Evolutionary conservation across 92 coral and sea anemone genomes (phyloP).

Genomic region (Hydrozoanthus gracilis): DNA sequence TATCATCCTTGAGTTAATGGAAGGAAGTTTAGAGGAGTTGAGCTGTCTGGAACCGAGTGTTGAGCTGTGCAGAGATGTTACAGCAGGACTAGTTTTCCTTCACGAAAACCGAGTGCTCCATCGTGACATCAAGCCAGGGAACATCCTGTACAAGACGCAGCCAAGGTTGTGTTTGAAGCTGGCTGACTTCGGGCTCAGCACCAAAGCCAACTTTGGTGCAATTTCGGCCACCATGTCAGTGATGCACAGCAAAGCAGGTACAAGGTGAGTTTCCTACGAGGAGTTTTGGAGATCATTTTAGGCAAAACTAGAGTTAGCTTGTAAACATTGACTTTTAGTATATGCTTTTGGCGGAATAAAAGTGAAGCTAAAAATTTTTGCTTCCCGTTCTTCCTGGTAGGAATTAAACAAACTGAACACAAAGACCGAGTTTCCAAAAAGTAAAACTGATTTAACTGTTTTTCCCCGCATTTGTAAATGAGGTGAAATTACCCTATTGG

Average conservation of each 20-base stretch:
- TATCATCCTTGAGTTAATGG: constrained; percentile 52
- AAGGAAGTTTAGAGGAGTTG: constrained; percentile 48
- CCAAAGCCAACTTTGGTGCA: neutral
- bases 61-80: constrained; percentile 48
- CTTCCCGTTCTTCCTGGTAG: no score
- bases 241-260: constrained; percentile 49
- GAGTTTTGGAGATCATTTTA: no score
- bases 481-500: no score
- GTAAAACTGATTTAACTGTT: no score
- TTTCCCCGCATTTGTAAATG: no score
- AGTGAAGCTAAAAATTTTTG: no score
- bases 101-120: constrained; percentile 52
- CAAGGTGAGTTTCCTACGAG: constrained; percentile 3
- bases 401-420: no score
- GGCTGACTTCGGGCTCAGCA: constrained; percentile 61
- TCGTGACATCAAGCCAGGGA: constrained; percentile 64
- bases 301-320: no score
- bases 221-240: neutral
- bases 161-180: constrained; percentile 17
- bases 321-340: no score
- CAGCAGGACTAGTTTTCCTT: constrained; percentile 37
- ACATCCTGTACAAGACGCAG: no score
- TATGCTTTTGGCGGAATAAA: no score
- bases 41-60: neutral
- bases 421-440: no score